Evolutionary conservation across 2,797 vertebrate genomes (phyloP), one percentile per base, ranked within the genome.

Genomic region (Oreonectes daqikongensis): DNA sequence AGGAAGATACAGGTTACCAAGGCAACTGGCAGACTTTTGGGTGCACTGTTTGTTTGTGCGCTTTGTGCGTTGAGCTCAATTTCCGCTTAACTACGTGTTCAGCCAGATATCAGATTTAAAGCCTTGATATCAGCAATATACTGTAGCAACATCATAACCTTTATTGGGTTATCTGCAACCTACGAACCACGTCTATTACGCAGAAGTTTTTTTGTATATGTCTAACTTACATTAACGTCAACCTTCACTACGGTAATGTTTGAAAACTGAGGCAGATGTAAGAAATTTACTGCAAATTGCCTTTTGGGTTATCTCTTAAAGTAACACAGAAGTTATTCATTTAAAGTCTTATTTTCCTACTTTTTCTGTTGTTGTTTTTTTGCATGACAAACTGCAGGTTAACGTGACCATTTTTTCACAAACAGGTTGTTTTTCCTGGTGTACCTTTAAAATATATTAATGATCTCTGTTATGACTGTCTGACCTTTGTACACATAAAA

Each of bases 1-100:
- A 30, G 26, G 55, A 22, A 59, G 40, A 42, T 42, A 17, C 26
- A 59, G 55, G 55, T 59, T 59, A 12, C 55, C 55, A 59, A 59
- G 55, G 55, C 53, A 55, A 55, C 53, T 24, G 11, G 53, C 24
- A 55, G 53, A 55, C 26, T 59, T 57, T 30, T 30, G 26, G 26
- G 55, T 30, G 53, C 24, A 26, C 11, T 26, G 26, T 59, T 30
- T 28, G 5, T 28, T 30, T 59, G 24, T 15, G 53, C 10, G 55
- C 55, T 18, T 28, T 28, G 53, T 2, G 14, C 18, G 5, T 59
- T 59, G 24, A 59, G 14, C 24, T 28, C 26, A 59, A 59, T 59
- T 59, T 59, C 26, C 15, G 24, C 26, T 59, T 28, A 17, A 18
- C 55, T 28, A 28, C 17, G 26, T 17, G 28, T 59, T 59, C 2